These are phyloP conservation scores for Cactoblastis cactorum DNA, from an alignment of 2,888 invertebrate species.

Conservation along the genomic window DNA sequence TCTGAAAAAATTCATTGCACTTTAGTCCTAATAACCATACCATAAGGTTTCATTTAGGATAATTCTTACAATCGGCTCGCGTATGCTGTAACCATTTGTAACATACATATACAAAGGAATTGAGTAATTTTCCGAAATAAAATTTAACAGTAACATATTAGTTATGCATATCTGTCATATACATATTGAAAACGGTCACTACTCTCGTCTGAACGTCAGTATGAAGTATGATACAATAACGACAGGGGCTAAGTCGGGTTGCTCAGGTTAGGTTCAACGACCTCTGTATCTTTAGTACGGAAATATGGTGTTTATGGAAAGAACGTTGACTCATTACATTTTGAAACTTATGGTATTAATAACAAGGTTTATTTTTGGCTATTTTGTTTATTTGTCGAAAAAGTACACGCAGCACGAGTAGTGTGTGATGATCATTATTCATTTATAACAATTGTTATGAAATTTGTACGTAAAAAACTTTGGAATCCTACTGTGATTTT, in stretches of 20 bases:
- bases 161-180: constrained; percentile 9
- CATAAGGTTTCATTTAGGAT: no score
- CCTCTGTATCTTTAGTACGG: constrained; percentile 18
- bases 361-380: constrained; percentile 1
- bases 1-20: no score
- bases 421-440: background rate
- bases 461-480: background rate
- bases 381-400: background rate
- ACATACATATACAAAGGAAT: background rate
- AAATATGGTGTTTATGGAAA: constrained; percentile 18
- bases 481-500: background rate
- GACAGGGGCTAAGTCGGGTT: constrained; percentile 20
- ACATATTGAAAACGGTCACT: constrained; percentile 16
- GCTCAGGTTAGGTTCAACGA: constrained; percentile 22
- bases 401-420: background rate
- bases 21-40: no score
- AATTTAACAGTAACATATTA: constrained; percentile 12
- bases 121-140: constrained; percentile 9
- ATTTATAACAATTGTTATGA: background rate
- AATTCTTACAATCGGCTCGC: background rate
- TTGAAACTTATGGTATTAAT: background rate
- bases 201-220: constrained; percentile 10
- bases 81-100: background rate
- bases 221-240: constrained; percentile 14
- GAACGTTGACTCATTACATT: constrained; percentile 2